phyloP scores from a whole-genome alignment of 2,797 vertebrate species.

The Darevskia mixta region DNA sequence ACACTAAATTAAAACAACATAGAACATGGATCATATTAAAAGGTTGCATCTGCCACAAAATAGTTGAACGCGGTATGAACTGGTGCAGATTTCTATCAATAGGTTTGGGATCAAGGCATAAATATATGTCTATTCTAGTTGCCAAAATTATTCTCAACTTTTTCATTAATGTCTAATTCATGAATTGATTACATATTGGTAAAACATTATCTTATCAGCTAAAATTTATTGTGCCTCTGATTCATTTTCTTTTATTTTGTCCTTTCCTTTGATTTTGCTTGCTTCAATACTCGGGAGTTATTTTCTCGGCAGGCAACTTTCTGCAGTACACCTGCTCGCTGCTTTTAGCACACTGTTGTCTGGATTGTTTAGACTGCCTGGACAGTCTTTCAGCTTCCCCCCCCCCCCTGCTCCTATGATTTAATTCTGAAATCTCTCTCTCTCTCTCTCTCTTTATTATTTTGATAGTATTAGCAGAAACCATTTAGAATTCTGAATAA shows the following conservation, averaged over 20 bases:
- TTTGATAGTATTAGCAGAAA: conserved; percentile 35
- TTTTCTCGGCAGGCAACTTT: conserved; percentile 1
- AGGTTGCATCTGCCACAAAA: too few relatives aligned
- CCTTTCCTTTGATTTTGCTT: not conserved
- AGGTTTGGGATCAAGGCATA: not conserved
- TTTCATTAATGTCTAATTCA: conserved; percentile 13
- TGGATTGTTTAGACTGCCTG: not conserved
- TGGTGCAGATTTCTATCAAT: not conserved
- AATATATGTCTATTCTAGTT: not conserved
- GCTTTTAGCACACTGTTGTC: not conserved
- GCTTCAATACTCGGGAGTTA: not conserved
- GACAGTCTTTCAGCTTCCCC: not conserved
- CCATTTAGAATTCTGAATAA: conserved; percentile 26
- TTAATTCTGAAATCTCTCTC: conserved; percentile 24
- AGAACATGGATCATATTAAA: not conserved
- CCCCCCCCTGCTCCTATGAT: not conserved
- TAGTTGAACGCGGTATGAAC: not conserved
- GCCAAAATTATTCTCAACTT: not conserved
- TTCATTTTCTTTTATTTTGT: not conserved
- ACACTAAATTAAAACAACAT: not conserved
- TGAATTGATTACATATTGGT: not conserved
- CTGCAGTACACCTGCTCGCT: not conserved
- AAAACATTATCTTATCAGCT: conserved; percentile 43
- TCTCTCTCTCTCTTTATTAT: not conserved
- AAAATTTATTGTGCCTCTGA: conserved; percentile 28